phyloP scores from a whole-genome alignment of 1,140 invertebrate species.

The Drosophila malerkotliana region DNA sequence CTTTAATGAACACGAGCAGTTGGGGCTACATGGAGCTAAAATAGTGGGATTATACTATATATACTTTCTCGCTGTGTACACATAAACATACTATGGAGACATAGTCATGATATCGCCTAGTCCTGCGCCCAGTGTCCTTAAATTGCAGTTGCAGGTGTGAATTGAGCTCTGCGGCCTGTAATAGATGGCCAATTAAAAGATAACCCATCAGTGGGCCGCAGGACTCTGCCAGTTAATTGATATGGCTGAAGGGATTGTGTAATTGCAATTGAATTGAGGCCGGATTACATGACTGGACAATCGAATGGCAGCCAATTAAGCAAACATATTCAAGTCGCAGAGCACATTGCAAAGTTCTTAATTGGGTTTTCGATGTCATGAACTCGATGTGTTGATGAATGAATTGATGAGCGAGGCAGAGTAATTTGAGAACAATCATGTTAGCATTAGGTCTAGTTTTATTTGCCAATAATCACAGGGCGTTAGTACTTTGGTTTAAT shows the following conservation, averaged over 20 bases:
- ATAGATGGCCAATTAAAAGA: conserved; percentile 57
- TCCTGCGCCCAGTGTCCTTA: conserved; percentile 13
- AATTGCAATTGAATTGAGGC: conserved; percentile 52
- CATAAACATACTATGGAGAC: conserved; percentile 23
- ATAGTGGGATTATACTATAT: not conserved
- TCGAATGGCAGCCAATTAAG: conserved; percentile 42
- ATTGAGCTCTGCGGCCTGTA: conserved; percentile 28
- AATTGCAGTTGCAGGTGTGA: conserved; percentile 45
- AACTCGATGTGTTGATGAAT: conserved; percentile 11
- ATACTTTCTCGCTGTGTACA: conserved; percentile 9
- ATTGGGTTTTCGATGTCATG: conserved; percentile 15
- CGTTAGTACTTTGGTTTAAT: not conserved
- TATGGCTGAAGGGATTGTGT: conserved; percentile 35
- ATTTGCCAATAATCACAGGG: not conserved
- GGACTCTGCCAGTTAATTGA: conserved; percentile 28
- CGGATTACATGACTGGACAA: conserved; percentile 38
- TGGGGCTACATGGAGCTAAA: not conserved
- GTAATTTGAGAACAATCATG: conserved; percentile 1
- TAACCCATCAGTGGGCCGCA: conserved; percentile 39
- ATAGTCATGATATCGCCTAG: conserved; percentile 25
- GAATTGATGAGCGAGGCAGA: not conserved
- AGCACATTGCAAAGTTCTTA: conserved; percentile 23
- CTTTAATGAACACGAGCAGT: conserved; percentile 26
- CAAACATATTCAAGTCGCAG: conserved; percentile 26
- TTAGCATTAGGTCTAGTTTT: not conserved